Conservation (phyloP, 2,113 vertebrate genomes). For the Mohoua ochrocephala region DNA sequence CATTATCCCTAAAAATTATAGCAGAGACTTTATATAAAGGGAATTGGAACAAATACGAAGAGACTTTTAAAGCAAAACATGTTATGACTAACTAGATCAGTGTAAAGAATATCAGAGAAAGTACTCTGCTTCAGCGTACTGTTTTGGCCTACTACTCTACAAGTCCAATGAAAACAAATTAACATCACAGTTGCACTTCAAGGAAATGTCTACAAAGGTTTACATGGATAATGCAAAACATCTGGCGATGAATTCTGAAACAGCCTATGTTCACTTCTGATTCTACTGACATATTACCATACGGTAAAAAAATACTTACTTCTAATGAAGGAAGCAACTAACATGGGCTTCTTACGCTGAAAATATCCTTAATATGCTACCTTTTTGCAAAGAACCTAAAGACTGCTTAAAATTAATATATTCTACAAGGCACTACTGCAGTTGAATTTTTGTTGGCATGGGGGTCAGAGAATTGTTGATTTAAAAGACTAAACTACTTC, state of each 20-base stretch:
- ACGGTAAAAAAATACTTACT: background rate
- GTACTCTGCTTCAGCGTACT: background rate
- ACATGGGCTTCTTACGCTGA: background rate
- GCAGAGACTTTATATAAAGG: background rate
- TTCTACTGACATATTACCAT: background rate
- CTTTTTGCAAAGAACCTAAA: background rate
- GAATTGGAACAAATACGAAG: background rate
- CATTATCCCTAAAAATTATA: background rate
- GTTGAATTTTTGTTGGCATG: background rate
- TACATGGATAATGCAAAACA: background rate
- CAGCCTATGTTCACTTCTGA: background rate
- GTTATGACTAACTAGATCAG: background rate
- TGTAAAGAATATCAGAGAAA: background rate
- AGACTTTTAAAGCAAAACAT: background rate
- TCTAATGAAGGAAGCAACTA: background rate
- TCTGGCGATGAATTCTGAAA: background rate
- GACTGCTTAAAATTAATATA: background rate
- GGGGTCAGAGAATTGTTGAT: background rate
- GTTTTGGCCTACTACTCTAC: background rate
- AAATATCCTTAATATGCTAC: background rate
- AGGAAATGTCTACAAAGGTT: background rate
- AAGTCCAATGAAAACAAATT: background rate
- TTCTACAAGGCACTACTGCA: background rate
- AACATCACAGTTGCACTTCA: background rate
- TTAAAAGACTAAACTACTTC: background rate